Evolutionary conservation across 2,888 invertebrate genomes (phyloP), one percentile per base, ranked within the genome.

Genomic region (Coelopa pilipes): DNA sequence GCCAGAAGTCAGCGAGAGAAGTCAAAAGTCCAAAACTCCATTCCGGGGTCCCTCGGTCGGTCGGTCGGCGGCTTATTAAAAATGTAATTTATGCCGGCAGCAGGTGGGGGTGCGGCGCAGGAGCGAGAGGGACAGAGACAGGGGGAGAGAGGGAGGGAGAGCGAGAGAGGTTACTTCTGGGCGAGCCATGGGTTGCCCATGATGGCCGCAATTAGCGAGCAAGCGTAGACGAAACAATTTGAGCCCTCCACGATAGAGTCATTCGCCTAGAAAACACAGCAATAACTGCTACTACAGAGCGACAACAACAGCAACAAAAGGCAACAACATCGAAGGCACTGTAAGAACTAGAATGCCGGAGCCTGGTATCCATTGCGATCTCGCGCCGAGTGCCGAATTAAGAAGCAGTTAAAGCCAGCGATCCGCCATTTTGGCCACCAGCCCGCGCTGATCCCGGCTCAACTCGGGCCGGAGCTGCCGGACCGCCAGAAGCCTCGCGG

Each of bases 231-330:
- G 65, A 34, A 34, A 34, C 34, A 34, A 34, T 34, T 34, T 34
- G 34, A 4, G 7, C 34, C 34, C 2, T 34, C 34, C 57, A 59
- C 17, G 13, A 59, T 21, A 59, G 62, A 62, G 62, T 68, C 50
- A 62, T 70, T 70, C 60, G 62, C n/a, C 50, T 70, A 62, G 63
- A 70, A 70, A 69, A 70, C 21, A 47, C 13, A 24, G 7, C 34
- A 34, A 34, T 34, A 34, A 34, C 34, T 34, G 34, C 34, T 34
- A 34, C 34, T 34, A 34, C 7, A 34, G 34, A 34, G 7, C 34
- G 2, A 34, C 34, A 34, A 34, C 34, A 34, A 34, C 46, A 60
- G 59, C 45, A 59, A 21, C 47, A 45, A 45, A 34, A 34, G 7
- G 7, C 7, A 34, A 2, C 34, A 34, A 34, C 34, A 34, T 4